Evolutionary conservation across 2,797 vertebrate genomes (phyloP), one percentile per base, ranked within the genome.

Genomic region (Sciurus carolinensis): DNA sequence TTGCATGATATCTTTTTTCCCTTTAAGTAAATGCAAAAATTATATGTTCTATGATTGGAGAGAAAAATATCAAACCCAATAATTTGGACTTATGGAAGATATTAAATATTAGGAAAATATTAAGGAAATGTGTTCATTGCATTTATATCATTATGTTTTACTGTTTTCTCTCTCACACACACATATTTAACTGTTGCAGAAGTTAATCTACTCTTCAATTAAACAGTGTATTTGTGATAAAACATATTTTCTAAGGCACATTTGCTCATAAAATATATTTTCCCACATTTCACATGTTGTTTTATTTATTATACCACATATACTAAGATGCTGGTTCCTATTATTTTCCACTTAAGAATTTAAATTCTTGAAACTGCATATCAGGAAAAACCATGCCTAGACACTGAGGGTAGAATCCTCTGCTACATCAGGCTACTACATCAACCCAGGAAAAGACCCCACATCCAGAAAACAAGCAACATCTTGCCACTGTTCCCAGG

Each of bases 21-120:
- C 75, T 72, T 94, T 81, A 95, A 91, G 57, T 91, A 93, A 93
- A 75, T 36, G 2, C 42, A 79, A 83, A 97, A 42, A 83, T 86
- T 83, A 15, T 54, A n/a, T 81, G 22, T 73, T 72, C 83, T 89
- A 71, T 64, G 52, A 42, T 42, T 57, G 18, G 52, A 7, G 36
- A 64, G 50, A 33, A 87, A 85, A 93, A 87, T 50, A 64, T n/a
- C 42, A 42, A 84, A 33, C 33, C 42, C 26, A 50, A 50, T 80
- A 93, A 72, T 39, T 80, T 47, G 10, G 3, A 4, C 64, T 71
- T 36, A 18, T 50, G 66, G 24, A 62, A 50, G 59, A 33, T 39
- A 39, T 33, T 64, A 62, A 59, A 44, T 39, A 18, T 83, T 52
- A 33, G 12, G 12, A n/a, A 90, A 86, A 90, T 59, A 36, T 36